These are phyloP conservation scores for Fratercula arctica DNA, from an alignment of 2,797 vertebrate species.

Conservation along the genomic window DNA sequence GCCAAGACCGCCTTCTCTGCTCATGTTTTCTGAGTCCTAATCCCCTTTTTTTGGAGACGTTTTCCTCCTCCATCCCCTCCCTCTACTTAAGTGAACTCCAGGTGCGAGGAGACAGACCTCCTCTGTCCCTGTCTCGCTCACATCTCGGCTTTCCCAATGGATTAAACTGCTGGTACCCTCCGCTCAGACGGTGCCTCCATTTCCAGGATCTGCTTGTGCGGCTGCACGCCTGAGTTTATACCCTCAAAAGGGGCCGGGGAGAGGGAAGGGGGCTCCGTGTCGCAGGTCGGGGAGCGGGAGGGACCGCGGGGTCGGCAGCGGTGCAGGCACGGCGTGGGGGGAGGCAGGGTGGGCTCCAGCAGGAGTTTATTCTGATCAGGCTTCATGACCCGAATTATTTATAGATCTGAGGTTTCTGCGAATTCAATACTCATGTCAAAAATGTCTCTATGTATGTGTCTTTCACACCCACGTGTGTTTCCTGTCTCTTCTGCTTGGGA, in stretches of 20 bases:
- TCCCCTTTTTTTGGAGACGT: background rate
- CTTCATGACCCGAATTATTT: constrained; percentile 64
- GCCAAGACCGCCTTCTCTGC: background rate
- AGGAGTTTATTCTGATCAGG: constrained; percentile 50
- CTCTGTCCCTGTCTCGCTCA: accelerated
- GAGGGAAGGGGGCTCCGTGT: background rate
- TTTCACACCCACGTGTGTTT: background rate
- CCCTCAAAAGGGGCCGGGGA: background rate
- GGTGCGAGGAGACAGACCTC: background rate
- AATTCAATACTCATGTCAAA: constrained; percentile 29
- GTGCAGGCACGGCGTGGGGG: background rate
- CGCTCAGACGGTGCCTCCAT: accelerated
- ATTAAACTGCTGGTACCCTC: background rate
- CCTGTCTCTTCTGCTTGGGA: background rate
- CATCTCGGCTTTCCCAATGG: accelerated
- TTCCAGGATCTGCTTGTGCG: background rate
- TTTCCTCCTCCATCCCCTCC: background rate
- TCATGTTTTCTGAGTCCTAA: background rate
- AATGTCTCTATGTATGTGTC: constrained; percentile 8
- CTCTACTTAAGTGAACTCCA: background rate
- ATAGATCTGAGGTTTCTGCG: constrained; percentile 53
- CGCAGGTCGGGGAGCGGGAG: background rate
- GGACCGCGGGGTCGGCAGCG: background rate
- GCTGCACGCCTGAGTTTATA: background rate
- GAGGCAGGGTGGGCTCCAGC: background rate